These are phyloP conservation scores for Thymallus thymallus DNA, from an alignment of 2,113 vertebrate genomes.

Conservation along the genomic window DNA sequence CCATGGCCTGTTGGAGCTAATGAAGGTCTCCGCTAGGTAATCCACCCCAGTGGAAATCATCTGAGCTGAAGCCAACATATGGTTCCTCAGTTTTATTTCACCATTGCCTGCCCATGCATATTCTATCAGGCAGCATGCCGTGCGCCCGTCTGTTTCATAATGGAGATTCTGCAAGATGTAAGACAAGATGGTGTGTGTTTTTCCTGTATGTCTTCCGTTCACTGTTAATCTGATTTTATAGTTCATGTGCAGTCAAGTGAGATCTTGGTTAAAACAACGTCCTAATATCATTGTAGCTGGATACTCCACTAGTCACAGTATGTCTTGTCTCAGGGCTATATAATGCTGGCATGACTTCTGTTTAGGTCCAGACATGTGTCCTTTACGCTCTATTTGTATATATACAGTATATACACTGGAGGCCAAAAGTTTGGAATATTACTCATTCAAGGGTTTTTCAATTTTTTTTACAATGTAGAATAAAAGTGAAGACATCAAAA, in stretches of 20 bases:
- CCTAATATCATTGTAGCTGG: too few species aligned
- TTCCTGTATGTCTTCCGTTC: not conserved
- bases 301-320: too few species aligned
- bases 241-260: not conserved
- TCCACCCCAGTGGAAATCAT: constrained; percentile 27
- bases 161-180: not conserved
- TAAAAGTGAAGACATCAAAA: too few species aligned
- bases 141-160: not conserved
- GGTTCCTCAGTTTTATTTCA: constrained; percentile 15
- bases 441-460: too few species aligned
- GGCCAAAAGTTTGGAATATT: too few species aligned
- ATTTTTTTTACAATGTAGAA: too few species aligned
- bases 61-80: constrained; percentile 23
- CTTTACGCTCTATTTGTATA: too few species aligned
- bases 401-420: too few species aligned
- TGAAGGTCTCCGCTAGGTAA: not conserved
- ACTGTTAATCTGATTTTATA: not conserved
- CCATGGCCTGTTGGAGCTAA: not conserved
- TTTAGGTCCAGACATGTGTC: too few species aligned
- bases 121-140: not conserved
- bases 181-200: not conserved
- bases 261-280: not conserved
- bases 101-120: constrained; percentile 11
- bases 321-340: too few species aligned
- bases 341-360: too few species aligned